Percentiles rank a stretch among this genome's conserved stretches.
Conservation (phyloP, 2,888 invertebrate species). For the Agelastica alni region DNA sequence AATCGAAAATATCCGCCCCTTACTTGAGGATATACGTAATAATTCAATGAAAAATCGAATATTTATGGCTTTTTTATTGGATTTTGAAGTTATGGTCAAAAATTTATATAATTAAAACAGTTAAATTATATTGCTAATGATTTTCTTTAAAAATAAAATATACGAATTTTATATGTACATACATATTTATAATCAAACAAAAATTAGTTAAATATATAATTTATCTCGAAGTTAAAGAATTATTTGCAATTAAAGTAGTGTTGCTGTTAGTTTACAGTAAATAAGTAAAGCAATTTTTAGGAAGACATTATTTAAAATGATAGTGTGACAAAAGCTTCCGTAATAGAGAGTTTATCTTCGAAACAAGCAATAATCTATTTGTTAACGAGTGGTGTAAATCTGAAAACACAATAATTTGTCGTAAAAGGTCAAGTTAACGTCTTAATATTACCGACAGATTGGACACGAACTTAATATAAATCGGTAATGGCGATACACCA, state of each 20-base stretch:
- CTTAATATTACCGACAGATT: constrained; percentile 53
- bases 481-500: constrained; percentile 38
- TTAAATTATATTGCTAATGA: too few relatives aligned
- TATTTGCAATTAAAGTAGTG: too few relatives aligned
- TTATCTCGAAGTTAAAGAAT: too few relatives aligned
- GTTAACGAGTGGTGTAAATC: constrained; percentile 42
- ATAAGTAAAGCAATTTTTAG: too few relatives aligned
- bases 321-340: too few relatives aligned
- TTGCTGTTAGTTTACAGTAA: too few relatives aligned
- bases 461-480: constrained; percentile 52
- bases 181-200: too few relatives aligned
- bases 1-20: constrained; percentile 17
- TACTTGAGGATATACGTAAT: constrained; percentile 7
- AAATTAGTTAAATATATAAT: too few relatives aligned
- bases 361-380: constrained; percentile 24
- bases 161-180: too few relatives aligned
- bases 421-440: constrained; percentile 50
- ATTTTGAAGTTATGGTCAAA: background rate
- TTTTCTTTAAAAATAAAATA: too few relatives aligned
- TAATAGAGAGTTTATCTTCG: constrained; percentile 1
- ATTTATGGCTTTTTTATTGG: background rate
- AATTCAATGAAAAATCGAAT: constrained; percentile 1
- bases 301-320: too few relatives aligned
- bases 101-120: too few relatives aligned
- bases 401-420: constrained; percentile 45